These are phyloP conservation scores for Hestina assimilis DNA, from an alignment of 1,140 invertebrate genomes.

Conservation along the genomic window DNA sequence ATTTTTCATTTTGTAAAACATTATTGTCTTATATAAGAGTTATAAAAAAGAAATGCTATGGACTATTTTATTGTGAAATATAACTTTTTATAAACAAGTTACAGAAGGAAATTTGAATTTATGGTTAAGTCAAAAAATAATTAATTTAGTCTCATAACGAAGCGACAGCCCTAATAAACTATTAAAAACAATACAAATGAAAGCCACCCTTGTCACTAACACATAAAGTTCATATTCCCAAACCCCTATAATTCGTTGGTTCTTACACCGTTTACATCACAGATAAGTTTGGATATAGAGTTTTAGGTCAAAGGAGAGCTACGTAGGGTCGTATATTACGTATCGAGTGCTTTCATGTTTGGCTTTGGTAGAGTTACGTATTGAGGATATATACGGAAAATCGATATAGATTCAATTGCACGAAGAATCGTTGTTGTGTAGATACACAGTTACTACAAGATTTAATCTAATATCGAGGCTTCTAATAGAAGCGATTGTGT, in stretches of 20 bases:
- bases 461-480: not conserved
- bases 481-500: no score
- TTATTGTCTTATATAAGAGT: no score
- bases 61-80: no score
- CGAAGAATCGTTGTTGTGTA: not conserved
- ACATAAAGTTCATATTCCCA: conserved; percentile 27
- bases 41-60: no score
- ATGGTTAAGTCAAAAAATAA: not conserved
- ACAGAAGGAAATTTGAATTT: not conserved
- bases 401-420: conserved; percentile 16
- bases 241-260: conserved; percentile 14
- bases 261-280: conserved; percentile 49
- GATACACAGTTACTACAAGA: conserved; percentile 1
- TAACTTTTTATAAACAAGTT: no score
- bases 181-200: conserved; percentile 5
- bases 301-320: conserved; percentile 63
- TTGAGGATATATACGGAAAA: conserved; percentile 28
- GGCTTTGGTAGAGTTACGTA: conserved; percentile 41
- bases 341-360: conserved; percentile 38
- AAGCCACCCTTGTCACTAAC: conserved; percentile 11
- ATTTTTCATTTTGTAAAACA: no score
- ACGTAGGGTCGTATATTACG: conserved; percentile 46
- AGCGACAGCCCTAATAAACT: not conserved
- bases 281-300: conserved; percentile 63
- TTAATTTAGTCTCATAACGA: not conserved